phyloP scores from a whole-genome alignment of 2,888 invertebrate genomes.

The Melanotus villosus region DNA sequence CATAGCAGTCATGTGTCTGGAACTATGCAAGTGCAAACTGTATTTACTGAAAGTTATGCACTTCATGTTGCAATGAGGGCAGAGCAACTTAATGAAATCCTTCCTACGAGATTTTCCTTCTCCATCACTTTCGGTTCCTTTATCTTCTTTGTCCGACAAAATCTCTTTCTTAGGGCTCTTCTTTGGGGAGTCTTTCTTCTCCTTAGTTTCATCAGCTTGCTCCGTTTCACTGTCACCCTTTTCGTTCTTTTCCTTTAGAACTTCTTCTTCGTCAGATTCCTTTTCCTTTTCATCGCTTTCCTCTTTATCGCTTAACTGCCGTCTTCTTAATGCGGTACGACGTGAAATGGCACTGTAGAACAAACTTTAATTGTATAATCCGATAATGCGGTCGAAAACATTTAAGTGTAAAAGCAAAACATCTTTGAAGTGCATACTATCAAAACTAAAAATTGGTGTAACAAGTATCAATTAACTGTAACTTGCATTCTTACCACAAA shows the following conservation, averaged over 20 bases:
- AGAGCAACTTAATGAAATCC: slow-evolving; percentile 79
- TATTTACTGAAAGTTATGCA: slow-evolving; percentile 84
- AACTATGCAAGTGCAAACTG: slow-evolving; percentile 79
- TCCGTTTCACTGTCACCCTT: slow-evolving; percentile 62
- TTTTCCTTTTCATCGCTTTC: slow-evolving; percentile 67
- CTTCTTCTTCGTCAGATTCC: slow-evolving; percentile 62
- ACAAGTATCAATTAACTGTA: too few relatives aligned
- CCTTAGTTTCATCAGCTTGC: slow-evolving; percentile 59
- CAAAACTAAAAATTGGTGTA: not conserved
- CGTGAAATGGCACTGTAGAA: slow-evolving; percentile 58
- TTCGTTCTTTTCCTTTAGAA: slow-evolving; percentile 65
- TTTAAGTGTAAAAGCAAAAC: slow-evolving; percentile 2
- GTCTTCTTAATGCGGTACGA: slow-evolving; percentile 44
- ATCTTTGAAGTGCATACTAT: not conserved
- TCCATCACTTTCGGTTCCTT: slow-evolving; percentile 67
- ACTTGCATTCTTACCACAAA: not conserved
- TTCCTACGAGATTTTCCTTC: slow-evolving; percentile 61
- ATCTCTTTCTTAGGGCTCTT: slow-evolving; percentile 67
- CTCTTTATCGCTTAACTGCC: slow-evolving; percentile 53
- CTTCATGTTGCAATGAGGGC: slow-evolving; percentile 84
- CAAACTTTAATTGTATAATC: not conserved
- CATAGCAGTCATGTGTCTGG: slow-evolving; percentile 82
- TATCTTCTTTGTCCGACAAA: slow-evolving; percentile 72
- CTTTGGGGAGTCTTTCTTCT: slow-evolving; percentile 60
- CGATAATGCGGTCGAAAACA: not conserved